Conservation (phyloP, 2,797 vertebrate species). For the Acestrorhynchus altus region DNA sequence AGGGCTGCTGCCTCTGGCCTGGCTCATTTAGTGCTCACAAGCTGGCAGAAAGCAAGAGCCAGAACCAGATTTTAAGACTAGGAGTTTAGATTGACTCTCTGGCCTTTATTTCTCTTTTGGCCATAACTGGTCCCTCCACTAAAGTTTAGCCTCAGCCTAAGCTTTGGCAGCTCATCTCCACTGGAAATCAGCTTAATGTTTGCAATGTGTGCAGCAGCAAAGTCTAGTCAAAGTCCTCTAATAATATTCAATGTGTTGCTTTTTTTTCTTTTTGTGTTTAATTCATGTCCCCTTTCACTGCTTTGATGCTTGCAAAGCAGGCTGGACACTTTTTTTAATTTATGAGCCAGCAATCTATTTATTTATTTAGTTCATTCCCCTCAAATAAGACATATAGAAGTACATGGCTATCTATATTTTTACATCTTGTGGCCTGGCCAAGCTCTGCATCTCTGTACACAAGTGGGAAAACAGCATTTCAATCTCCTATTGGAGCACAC, state of each 20-base stretch:
- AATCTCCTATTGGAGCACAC: slow-evolving; percentile 51
- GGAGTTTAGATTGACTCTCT: neutral
- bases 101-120: slow-evolving; percentile 31
- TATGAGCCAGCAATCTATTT: slow-evolving; percentile 63
- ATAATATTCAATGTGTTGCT: slow-evolving; percentile 61
- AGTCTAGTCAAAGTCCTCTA: slow-evolving; percentile 39
- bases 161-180: neutral
- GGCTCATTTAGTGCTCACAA: slow-evolving; percentile 16
- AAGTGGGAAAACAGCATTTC: slow-evolving; percentile 24
- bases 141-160: slow-evolving; percentile 19
- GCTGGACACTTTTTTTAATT: slow-evolving; percentile 59
- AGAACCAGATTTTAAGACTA: slow-evolving; percentile 5
- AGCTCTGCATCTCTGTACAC: slow-evolving; percentile 35
- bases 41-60: neutral
- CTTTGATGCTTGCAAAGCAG: slow-evolving; percentile 40
- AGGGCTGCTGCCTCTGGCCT: neutral
- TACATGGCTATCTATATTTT: slow-evolving; percentile 1
- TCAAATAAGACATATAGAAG: slow-evolving; percentile 24
- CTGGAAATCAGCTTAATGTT: slow-evolving; percentile 50
- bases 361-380: slow-evolving; percentile 59
- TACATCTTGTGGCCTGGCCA: neutral
- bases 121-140: slow-evolving; percentile 2
- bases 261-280: slow-evolving; percentile 58
- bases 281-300: slow-evolving; percentile 59
- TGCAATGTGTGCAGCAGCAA: slow-evolving; percentile 38